A percentile compares a stretch with the other conserved stretches of the same genome.
phyloP scores from a whole-genome alignment of 2,113 vertebrate genomes.

The Daubentonia madagascariensis region DNA sequence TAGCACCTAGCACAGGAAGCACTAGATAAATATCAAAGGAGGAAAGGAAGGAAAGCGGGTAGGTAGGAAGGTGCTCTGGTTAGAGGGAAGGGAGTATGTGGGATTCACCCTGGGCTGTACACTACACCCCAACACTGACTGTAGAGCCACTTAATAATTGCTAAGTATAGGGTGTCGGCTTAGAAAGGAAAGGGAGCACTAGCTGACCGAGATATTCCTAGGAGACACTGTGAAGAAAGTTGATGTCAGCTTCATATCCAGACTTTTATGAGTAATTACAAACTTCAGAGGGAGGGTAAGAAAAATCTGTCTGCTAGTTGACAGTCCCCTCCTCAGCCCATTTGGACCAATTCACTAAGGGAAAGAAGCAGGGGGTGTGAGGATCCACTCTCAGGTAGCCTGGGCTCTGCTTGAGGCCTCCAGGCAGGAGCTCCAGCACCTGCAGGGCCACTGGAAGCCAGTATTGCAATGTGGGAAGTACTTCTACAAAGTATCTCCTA shows the following conservation, averaged over 20 bases:
- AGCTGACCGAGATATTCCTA: constrained; percentile 45
- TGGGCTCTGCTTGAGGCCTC: neutral
- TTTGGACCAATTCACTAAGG: neutral
- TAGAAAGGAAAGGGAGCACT: constrained; percentile 1
- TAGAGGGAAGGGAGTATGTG: neutral
- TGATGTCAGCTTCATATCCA: neutral
- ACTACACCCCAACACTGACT: neutral
- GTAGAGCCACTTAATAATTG: neutral
- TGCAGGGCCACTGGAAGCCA: fast-evolving
- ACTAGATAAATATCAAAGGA: neutral
- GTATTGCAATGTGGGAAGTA: fast-evolving
- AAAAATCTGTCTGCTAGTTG: neutral
- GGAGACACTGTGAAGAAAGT: neutral
- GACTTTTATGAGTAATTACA: constrained; percentile 20
- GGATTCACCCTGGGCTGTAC: neutral
- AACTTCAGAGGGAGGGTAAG: neutral
- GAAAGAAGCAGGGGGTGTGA: too few relatives aligned
- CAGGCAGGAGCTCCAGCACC: neutral
- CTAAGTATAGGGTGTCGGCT: constrained; percentile 46
- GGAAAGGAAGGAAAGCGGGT: neutral
- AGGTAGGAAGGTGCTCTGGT: neutral
- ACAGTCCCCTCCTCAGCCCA: neutral
- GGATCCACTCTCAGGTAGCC: neutral
- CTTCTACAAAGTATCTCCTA: neutral
- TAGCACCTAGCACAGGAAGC: neutral